phyloP scores from a whole-genome alignment of 2,888 invertebrate species.

The Macrosiphum euphorbiae region DNA sequence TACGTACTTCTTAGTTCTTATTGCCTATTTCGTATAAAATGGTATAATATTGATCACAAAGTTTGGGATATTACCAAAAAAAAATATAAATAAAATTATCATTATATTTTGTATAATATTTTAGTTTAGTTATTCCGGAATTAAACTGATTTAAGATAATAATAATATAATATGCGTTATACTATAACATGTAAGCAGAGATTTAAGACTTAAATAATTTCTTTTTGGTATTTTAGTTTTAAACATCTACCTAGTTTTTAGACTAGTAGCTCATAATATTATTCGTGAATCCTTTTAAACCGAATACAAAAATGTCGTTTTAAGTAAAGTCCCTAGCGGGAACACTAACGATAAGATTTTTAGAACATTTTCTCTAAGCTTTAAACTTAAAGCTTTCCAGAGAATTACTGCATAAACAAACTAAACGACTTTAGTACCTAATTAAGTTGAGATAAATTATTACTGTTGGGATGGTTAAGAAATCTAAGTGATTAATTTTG shows the following conservation, averaged over 20 bases:
- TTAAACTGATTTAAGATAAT: background rate
- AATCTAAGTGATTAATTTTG: slow-evolving; percentile 19
- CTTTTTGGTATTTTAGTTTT: background rate
- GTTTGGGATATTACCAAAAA: background rate
- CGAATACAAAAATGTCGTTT: background rate
- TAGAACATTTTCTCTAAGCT: background rate
- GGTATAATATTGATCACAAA: background rate
- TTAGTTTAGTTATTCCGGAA: background rate
- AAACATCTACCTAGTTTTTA: background rate
- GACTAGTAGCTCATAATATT: background rate
- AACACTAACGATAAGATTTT: background rate
- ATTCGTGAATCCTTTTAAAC: background rate
- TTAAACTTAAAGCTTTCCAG: background rate
- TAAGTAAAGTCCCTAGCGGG: background rate
- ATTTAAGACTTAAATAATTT: background rate
- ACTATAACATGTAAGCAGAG: background rate
- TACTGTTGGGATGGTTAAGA: background rate
- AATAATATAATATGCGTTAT: background rate
- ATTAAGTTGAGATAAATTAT: slow-evolving; percentile 6
- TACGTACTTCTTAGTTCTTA: too few relatives aligned
- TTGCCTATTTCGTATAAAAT: background rate
- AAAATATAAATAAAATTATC: background rate
- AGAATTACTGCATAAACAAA: background rate
- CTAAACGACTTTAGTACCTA: background rate
- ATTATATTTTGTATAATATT: background rate